Percentiles rank a stretch among this genome's conserved stretches.
Conservation (phyloP, 2,888 invertebrate genomes). For the Acronicta aceris region DNA sequence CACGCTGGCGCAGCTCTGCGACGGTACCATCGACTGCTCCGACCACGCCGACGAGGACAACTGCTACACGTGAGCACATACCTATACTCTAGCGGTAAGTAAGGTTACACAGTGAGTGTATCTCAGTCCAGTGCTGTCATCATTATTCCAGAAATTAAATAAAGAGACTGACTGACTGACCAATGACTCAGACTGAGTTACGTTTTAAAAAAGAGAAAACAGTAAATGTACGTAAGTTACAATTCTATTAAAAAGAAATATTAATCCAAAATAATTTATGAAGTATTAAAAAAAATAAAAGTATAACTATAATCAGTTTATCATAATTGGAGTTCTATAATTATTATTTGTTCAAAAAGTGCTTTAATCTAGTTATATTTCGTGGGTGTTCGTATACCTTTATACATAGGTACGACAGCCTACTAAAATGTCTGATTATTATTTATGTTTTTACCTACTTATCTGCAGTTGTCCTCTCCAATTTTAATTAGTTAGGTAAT, state of each 20-base stretch:
- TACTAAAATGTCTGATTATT: background rate
- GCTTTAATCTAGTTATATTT: too few species aligned
- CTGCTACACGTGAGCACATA: slow-evolving; percentile 85
- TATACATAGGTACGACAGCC: too few species aligned
- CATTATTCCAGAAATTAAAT: slow-evolving; percentile 30
- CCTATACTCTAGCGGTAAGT: slow-evolving; percentile 14
- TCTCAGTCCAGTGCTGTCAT: slow-evolving; percentile 24
- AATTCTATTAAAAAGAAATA: too few species aligned
- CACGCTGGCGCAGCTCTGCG: slow-evolving; percentile 90
- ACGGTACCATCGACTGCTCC: slow-evolving; percentile 89
- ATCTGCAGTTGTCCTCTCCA: background rate
- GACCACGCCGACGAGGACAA: slow-evolving; percentile 91
- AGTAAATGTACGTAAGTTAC: too few species aligned
- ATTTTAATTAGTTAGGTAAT: too few species aligned
- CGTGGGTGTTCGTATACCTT: too few species aligned
- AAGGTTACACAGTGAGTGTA: slow-evolving; percentile 27
- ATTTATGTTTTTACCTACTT: background rate
- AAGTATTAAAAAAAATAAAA: too few species aligned
- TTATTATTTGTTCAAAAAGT: too few species aligned
- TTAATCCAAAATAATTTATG: too few species aligned
- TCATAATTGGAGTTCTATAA: too few species aligned
- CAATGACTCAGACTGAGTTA: slow-evolving; percentile 4
- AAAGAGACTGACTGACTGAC: slow-evolving; percentile 14
- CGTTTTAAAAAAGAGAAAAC: background rate
- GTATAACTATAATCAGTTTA: too few species aligned